These are phyloP conservation scores for Drosophila tani DNA, from an alignment of 1,140 invertebrate genomes.

Conservation along the genomic window DNA sequence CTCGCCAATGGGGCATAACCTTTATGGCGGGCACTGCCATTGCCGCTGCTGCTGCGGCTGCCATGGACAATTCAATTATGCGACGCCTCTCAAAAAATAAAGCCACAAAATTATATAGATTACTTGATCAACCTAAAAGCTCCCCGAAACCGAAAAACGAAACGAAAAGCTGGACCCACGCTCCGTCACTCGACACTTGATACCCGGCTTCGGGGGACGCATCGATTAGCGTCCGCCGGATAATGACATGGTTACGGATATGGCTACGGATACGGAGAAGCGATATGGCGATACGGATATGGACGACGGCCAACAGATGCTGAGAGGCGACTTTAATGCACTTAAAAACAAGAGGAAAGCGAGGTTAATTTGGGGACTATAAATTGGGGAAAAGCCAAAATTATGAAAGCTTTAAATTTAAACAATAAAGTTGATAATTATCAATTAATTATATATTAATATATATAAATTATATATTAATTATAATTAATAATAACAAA, in stretches of 20 bases:
- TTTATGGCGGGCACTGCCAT: constrained; percentile 36
- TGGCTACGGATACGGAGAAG: constrained; percentile 1
- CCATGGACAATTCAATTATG: constrained; percentile 48
- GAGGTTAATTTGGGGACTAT: background rate
- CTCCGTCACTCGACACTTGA: constrained; percentile 47
- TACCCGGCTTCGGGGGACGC: constrained; percentile 39
- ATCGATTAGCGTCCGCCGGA: constrained; percentile 59
- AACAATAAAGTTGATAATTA: no score
- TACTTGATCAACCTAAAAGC: constrained; percentile 46
- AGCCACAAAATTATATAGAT: constrained; percentile 35
- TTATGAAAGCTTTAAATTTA: no score
- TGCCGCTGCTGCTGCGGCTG: background rate
- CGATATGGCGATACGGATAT: background rate
- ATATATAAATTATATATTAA: no score
- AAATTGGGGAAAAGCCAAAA: no score
- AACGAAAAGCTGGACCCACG: constrained; percentile 4
- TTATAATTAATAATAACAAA: no score
- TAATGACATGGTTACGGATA: constrained; percentile 25
- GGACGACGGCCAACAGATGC: constrained; percentile 1
- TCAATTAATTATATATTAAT: no score
- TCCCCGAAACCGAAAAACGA: constrained; percentile 3
- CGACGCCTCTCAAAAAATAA: constrained; percentile 31
- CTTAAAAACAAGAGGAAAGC: background rate
- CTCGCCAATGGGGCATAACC: constrained; percentile 38
- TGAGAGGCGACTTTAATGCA: background rate